These are phyloP conservation scores for Caenorhabditis sp. DNA, from an alignment of 2,888 invertebrate species.

Conservation along the genomic window DNA sequence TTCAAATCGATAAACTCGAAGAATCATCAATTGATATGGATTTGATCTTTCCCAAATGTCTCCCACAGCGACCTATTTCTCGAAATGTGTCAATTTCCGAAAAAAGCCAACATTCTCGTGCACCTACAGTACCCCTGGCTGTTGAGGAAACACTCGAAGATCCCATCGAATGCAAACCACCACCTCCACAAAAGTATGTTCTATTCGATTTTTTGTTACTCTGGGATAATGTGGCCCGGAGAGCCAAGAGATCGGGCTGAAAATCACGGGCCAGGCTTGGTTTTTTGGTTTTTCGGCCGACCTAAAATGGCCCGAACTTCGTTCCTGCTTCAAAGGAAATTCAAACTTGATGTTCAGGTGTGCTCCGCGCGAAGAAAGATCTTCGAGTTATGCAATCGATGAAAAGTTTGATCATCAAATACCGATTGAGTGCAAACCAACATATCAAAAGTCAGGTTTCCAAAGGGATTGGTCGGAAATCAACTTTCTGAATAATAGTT, in stretches of 20 bases:
- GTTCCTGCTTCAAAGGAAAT: too few species aligned
- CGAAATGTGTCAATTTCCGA: background rate
- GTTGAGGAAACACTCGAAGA: background rate
- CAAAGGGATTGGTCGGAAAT: too few species aligned
- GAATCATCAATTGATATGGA: conserved; percentile 4
- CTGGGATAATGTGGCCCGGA: too few species aligned
- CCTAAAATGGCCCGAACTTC: too few species aligned
- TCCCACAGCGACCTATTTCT: background rate
- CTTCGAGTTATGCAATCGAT: background rate
- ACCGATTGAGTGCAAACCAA: background rate
- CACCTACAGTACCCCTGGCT: background rate
- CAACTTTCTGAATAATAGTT: too few species aligned
- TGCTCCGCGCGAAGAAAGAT: background rate
- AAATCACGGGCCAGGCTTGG: too few species aligned
- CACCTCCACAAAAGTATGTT: background rate
- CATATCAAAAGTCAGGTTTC: background rate
- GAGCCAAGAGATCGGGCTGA: too few species aligned
- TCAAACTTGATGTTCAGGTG: too few species aligned
- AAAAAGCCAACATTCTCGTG: background rate
- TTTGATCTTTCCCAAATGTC: conserved; percentile 1
- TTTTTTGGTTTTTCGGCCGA: too few species aligned
- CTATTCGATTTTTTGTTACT: too few species aligned
- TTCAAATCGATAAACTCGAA: conserved; percentile 1
- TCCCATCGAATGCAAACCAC: background rate
- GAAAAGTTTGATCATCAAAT: background rate